Percentiles rank a stretch among this genome's conserved stretches.
Evolutionary conservation across 1,140 invertebrate genomes (phyloP).

Genomic region (Teleopsis dalmanni): DNA sequence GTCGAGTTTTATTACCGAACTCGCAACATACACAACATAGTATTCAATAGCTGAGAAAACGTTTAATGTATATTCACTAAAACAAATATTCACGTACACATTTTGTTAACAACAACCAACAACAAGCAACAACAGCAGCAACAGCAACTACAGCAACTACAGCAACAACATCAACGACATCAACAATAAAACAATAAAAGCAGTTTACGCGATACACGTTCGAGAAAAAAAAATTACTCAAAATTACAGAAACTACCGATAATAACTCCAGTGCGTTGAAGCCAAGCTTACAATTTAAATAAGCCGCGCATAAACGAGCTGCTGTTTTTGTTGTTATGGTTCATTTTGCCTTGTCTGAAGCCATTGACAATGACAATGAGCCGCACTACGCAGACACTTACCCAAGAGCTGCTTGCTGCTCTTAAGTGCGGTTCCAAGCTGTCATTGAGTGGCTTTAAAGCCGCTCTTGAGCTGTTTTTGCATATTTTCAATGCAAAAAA

Average conservation of each 20-base stretch:
- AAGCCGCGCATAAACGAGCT: too few relatives aligned
- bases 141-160: constrained; percentile 17
- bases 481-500: too few relatives aligned
- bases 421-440: too few relatives aligned
- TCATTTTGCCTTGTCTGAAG: too few relatives aligned
- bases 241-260: not conserved
- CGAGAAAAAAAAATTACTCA: not conserved
- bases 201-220: not conserved
- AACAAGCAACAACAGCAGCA: constrained; percentile 10
- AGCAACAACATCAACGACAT: constrained; percentile 6
- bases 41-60: not conserved
- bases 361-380: too few relatives aligned
- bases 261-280: too few relatives aligned
- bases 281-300: too few relatives aligned
- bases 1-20: constrained; percentile 45
- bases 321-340: too few relatives aligned
- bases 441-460: too few relatives aligned
- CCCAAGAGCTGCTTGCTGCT: too few relatives aligned
- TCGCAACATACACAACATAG: constrained; percentile 11
- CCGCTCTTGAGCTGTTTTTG: too few relatives aligned
- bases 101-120: constrained; percentile 3
- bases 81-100: not conserved
- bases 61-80: not conserved
- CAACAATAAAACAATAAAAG: constrained; percentile 3
- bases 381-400: too few relatives aligned